Conservation (phyloP, 2,797 vertebrate genomes). For the Diglossa cyanea region DNA sequence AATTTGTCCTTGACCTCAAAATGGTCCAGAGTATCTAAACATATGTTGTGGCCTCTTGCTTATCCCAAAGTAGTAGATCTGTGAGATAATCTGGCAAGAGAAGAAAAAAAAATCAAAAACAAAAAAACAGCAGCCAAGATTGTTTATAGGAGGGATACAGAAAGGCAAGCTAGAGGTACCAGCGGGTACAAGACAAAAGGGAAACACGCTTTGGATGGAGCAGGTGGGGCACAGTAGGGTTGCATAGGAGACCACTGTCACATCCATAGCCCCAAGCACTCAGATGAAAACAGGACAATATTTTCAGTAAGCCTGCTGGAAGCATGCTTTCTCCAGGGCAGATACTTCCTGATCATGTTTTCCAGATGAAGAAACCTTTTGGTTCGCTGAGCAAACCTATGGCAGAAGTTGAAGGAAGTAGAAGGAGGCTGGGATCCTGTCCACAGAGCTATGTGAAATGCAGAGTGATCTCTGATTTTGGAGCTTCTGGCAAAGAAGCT, state of each 20-base stretch:
- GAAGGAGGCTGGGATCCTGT: neutral
- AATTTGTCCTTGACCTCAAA: neutral
- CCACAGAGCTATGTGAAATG: neutral
- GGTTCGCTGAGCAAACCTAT: neutral
- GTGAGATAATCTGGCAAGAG: neutral
- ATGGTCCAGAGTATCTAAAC: neutral
- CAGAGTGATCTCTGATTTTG: neutral
- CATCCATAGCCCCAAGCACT: neutral
- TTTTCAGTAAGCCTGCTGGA: neutral
- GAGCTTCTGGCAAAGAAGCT: conserved; percentile 1
- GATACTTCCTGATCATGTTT: neutral
- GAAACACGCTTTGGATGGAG: neutral
- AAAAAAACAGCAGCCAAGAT: neutral
- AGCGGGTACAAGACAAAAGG: neutral
- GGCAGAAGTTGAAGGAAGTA: neutral
- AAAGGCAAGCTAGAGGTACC: neutral
- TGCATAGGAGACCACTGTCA: neutral
- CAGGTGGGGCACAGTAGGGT: neutral
- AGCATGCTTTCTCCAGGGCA: neutral
- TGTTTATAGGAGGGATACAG: neutral
- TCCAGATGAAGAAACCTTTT: neutral
- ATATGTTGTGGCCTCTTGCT: neutral
- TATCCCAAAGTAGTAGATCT: neutral
- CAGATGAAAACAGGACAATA: fast-evolving
- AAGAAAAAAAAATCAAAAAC: neutral